A percentile compares a stretch with the other conserved stretches of the same genome.
Evolutionary conservation across 2,113 vertebrate genomes (phyloP).

Genomic region (Hipposideros armiger): DNA sequence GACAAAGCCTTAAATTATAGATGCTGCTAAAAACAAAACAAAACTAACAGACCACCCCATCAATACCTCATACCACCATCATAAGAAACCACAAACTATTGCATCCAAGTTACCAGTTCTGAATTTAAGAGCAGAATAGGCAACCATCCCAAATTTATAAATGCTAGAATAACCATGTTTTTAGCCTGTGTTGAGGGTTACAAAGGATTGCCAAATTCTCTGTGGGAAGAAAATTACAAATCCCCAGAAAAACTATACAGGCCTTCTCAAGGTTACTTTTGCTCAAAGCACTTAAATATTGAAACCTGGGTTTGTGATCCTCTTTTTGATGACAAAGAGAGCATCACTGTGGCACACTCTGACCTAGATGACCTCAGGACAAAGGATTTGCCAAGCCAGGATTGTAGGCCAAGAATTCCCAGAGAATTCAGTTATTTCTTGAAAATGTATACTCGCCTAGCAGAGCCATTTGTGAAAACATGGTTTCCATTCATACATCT

Average conservation of each 20-base stretch:
- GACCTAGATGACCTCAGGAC: neutral
- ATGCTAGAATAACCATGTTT: neutral
- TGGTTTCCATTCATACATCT: neutral
- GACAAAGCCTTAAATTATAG: neutral
- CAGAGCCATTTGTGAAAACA: neutral
- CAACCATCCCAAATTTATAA: neutral
- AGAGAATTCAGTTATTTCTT: constrained; percentile 2
- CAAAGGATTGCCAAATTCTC: neutral
- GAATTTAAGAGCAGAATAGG: neutral
- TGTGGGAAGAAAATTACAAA: neutral
- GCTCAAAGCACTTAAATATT: neutral
- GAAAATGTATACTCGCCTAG: neutral
- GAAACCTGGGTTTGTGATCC: neutral
- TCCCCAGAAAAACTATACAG: neutral
- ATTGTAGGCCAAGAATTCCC: neutral
- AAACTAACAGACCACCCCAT: neutral
- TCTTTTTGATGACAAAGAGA: neutral
- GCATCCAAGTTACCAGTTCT: neutral
- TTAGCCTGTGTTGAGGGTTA: neutral
- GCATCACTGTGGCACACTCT: neutral
- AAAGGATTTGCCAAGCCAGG: neutral
- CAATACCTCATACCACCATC: neutral
- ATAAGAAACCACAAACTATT: neutral
- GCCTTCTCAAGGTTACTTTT: neutral
- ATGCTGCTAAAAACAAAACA: constrained; percentile 24